Conservation (phyloP, 2,797 vertebrate species). For the Ispidina lecontei region DNA sequence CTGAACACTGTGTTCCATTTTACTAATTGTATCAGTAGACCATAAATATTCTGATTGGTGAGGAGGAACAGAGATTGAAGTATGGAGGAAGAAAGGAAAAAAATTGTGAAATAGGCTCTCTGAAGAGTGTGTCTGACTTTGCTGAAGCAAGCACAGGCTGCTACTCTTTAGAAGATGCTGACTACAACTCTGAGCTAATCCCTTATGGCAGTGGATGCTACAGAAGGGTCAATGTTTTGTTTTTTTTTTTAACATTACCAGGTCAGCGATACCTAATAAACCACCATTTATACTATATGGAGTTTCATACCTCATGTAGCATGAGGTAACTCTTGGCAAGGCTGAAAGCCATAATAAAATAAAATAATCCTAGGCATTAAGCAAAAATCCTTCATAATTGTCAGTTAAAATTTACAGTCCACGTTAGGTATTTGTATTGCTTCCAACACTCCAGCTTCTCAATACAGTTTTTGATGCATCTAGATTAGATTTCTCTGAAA, state of each 20-base stretch:
- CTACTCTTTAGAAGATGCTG: not conserved
- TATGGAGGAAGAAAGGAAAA: not conserved
- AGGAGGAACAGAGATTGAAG: not conserved
- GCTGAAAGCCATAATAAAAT: not conserved
- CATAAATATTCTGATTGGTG: not conserved
- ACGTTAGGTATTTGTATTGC: not conserved
- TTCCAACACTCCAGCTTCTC: not conserved
- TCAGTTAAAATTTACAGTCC: not conserved
- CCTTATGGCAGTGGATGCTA: not conserved
- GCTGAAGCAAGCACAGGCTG: not conserved
- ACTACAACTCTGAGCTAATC: not conserved
- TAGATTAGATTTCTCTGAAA: not conserved
- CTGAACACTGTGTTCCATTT: not conserved
- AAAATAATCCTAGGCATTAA: not conserved
- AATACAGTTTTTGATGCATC: not conserved
- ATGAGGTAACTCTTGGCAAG: constrained; percentile 27
- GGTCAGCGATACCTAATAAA: not conserved
- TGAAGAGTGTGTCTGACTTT: not conserved
- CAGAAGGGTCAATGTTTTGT: not conserved
- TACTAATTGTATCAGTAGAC: not conserved
- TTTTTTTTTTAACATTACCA: not conserved
- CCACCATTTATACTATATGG: not conserved
- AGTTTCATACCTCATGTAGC: not conserved
- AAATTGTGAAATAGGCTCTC: not conserved
- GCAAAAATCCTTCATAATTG: not conserved